Conservation (phyloP, 53 echinoderm and acorn worm species). For the Crossaster papposus region DNA sequence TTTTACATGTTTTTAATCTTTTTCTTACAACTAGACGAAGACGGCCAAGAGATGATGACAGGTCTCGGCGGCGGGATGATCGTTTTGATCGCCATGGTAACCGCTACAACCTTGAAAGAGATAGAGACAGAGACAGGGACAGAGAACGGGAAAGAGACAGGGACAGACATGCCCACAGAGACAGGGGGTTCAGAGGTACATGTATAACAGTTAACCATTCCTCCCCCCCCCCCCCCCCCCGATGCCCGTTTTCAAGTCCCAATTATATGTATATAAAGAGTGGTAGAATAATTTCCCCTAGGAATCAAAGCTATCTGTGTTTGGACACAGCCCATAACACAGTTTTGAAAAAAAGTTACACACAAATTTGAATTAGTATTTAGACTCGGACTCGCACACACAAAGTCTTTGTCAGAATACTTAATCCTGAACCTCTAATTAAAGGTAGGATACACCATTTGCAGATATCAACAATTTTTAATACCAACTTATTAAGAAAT, state of each 20-base stretch:
- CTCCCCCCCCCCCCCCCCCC: no score
- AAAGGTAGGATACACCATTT: no score
- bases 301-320: not conserved
- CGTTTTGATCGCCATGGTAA: conserved; percentile 63
- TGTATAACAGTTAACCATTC: not conserved
- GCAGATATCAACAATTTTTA: no score
- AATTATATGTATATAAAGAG: not conserved
- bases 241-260: not conserved
- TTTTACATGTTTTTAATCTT: not conserved
- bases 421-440: no score
- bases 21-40: conserved; percentile 37
- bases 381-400: no score
- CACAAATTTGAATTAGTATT: no score
- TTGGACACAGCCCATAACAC: no score
- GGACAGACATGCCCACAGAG: conserved; percentile 60
- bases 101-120: conserved; percentile 65
- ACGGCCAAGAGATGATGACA: conserved; percentile 72
- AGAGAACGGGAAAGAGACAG: conserved; percentile 58
- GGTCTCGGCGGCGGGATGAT: conserved; percentile 69
- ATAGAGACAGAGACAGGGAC: conserved; percentile 63
- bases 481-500: no score
- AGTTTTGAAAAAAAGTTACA: no score
- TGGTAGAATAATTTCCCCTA: not conserved
- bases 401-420: no score
- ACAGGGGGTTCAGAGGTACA: conserved; percentile 42